Conservation (phyloP, 2,113 vertebrate genomes). For the Catharus bicknelli region DNA sequence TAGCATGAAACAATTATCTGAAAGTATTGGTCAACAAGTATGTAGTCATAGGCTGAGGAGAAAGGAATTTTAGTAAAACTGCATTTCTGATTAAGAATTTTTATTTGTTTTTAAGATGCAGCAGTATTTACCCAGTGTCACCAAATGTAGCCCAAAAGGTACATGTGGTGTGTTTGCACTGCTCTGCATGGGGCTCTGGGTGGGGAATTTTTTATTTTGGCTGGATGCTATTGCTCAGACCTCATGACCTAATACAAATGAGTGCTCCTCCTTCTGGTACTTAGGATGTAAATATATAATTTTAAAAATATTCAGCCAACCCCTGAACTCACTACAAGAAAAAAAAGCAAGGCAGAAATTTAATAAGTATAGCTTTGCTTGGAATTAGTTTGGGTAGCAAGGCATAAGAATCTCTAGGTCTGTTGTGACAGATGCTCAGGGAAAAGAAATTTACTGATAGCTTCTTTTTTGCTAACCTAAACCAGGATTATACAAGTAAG, state of each 20-base stretch:
- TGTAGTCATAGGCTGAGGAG: background rate
- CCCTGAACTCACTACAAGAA: background rate
- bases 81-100: background rate
- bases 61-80: background rate
- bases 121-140: background rate
- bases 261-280: background rate
- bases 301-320: background rate
- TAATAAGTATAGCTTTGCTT: background rate
- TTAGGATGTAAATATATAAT: background rate
- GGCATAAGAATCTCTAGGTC: background rate
- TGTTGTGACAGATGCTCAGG: conserved; percentile 6
- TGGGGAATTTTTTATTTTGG: background rate
- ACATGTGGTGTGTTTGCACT: background rate
- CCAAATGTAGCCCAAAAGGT: background rate
- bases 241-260: background rate
- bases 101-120: background rate
- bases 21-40: background rate
- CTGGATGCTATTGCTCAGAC: background rate
- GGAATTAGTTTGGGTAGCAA: background rate
- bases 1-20: background rate
- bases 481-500: conserved; percentile 3
- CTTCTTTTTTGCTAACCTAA: background rate
- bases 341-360: background rate
- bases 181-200: accelerated
- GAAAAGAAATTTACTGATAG: background rate